These are phyloP conservation scores for Fringilla coelebs DNA, from an alignment of 2,797 vertebrate species.

Conservation along the genomic window DNA sequence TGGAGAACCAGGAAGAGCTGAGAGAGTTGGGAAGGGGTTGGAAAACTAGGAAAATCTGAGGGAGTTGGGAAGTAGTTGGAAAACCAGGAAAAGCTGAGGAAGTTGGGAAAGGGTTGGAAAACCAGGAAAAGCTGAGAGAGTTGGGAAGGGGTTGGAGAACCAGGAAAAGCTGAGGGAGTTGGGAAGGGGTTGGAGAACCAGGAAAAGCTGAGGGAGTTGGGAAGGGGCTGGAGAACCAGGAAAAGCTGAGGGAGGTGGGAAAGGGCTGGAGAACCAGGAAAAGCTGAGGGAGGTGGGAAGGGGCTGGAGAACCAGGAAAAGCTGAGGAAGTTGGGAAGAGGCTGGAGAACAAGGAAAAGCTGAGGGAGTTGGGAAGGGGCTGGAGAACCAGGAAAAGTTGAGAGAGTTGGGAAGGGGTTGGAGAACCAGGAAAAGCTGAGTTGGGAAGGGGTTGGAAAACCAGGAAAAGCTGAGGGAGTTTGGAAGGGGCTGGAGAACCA, in stretches of 20 bases:
- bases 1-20: not conserved
- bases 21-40: not conserved
- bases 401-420: not conserved
- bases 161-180: not conserved
- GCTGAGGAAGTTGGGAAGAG: not conserved
- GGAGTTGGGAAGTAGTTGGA: rapidly evolving
- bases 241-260: not conserved
- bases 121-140: not conserved
- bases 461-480: not conserved
- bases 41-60: not conserved
- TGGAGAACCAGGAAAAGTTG: not conserved
- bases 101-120: not conserved
- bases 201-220: not conserved
- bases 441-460: not conserved
- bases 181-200: not conserved
- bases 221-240: not conserved
- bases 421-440: not conserved
- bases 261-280: not conserved
- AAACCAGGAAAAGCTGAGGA: not conserved
- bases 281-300: not conserved
- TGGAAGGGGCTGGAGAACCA: not conserved
- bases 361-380: rapidly evolving
- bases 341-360: not conserved
- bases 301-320: too few species aligned
- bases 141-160: rapidly evolving